Evolutionary conservation across 2,113 vertebrate species (phyloP).

Genomic region (Okapia johnstoni): DNA sequence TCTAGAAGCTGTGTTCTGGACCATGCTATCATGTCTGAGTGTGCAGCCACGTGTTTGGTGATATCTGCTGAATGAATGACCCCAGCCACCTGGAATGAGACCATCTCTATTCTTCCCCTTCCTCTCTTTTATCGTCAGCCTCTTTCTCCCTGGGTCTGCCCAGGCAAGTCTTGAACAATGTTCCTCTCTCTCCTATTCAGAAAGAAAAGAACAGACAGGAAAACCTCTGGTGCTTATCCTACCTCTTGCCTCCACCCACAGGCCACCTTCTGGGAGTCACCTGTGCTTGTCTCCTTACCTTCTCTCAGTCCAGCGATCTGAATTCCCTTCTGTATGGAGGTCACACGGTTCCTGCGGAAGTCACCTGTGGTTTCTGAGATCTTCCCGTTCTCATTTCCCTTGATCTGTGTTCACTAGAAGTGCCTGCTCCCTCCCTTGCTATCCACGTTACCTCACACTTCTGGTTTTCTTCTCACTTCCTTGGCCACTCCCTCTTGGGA

Average conservation of each 20-base stretch:
- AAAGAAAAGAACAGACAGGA: neutral
- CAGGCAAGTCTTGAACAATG: neutral
- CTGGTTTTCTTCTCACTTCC: neutral
- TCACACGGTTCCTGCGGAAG: too few relatives aligned
- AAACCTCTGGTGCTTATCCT: neutral
- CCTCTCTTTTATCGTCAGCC: neutral
- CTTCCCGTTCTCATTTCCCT: accelerated
- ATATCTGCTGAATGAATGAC: neutral
- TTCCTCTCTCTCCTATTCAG: neutral
- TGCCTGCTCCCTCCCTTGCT: neutral
- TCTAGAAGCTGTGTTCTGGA: neutral
- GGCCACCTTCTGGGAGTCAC: neutral
- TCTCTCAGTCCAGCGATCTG: neutral
- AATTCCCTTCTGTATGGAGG: neutral
- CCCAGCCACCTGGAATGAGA: neutral
- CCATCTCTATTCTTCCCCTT: neutral
- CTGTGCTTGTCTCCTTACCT: accelerated
- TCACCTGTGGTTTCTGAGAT: neutral
- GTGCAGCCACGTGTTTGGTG: neutral
- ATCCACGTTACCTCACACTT: accelerated
- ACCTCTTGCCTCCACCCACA: neutral
- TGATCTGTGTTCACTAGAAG: neutral
- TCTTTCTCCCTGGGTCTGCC: neutral
- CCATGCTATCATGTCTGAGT: accelerated
- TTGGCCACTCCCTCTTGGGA: neutral